These are phyloP conservation scores for Euura lappo DNA, from an alignment of 1,140 invertebrate species.

Conservation along the genomic window DNA sequence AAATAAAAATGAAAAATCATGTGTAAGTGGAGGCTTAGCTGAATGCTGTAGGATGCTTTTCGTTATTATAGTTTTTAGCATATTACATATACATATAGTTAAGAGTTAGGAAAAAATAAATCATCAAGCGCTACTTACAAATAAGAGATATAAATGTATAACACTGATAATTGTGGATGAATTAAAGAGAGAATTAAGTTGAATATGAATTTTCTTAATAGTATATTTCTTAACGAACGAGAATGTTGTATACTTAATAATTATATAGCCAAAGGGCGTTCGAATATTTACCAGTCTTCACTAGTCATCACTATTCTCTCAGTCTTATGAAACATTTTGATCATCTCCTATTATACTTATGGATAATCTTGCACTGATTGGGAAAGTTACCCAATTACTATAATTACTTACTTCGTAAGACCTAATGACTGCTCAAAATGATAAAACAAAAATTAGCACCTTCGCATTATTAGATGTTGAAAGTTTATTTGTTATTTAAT, in stretches of 20 bases:
- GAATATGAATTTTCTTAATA: too few relatives aligned
- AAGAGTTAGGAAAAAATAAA: not conserved
- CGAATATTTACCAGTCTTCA: too few relatives aligned
- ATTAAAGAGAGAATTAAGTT: too few relatives aligned
- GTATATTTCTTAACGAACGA: too few relatives aligned
- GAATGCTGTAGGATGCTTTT: not conserved
- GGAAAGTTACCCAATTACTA: not conserved
- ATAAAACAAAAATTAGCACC: not conserved
- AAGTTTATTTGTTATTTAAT: not conserved
- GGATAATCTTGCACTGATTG: not conserved
- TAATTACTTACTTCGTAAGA: not conserved
- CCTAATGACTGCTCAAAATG: not conserved
- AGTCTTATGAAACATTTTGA: not conserved
- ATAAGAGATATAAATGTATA: not conserved
- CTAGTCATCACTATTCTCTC: too few relatives aligned
- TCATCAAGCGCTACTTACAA: not conserved
- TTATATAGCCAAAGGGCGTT: too few relatives aligned
- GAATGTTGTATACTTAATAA: too few relatives aligned
- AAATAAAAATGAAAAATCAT: not conserved
- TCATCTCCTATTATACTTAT: not conserved
- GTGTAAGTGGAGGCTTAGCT: conserved; percentile 9
- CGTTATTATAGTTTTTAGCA: not conserved
- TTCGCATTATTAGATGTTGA: not conserved
- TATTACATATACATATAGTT: too few relatives aligned
- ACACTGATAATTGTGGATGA: too few relatives aligned